Evolutionary conservation across 2,797 vertebrate genomes (phyloP).

Genomic region (Acipenser ruthenus): DNA sequence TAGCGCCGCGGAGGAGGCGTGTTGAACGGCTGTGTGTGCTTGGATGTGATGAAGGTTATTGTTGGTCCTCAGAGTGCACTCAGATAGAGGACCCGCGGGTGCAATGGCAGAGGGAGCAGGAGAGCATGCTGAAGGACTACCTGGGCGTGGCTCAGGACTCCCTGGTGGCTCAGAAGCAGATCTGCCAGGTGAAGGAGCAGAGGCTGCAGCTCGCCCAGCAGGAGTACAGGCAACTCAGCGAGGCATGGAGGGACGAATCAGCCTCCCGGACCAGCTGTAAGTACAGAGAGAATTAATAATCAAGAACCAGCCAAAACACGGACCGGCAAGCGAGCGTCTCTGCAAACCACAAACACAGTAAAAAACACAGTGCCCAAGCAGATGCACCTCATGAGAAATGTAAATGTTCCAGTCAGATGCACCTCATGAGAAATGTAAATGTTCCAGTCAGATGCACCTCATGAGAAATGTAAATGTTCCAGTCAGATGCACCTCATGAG

Average conservation of each 20-base stretch:
- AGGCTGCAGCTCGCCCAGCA: conserved; percentile 86
- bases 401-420: too few species aligned
- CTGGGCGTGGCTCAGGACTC: conserved; percentile 84
- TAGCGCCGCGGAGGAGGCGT: too few species aligned
- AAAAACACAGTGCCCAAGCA: not conserved
- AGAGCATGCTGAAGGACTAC: conserved; percentile 91
- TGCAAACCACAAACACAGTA: not conserved
- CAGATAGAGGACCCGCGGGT: conserved; percentile 93
- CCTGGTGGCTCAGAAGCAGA: conserved; percentile 85
- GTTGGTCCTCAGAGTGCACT: conserved; percentile 69
- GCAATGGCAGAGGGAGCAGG: conserved; percentile 90
- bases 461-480: too few species aligned
- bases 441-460: too few species aligned
- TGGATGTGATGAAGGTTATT: too few species aligned
- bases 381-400: too few species aligned
- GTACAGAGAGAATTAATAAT: conserved; percentile 36
- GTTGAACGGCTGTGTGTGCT: too few species aligned
- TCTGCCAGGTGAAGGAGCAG: conserved; percentile 95
- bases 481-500: too few species aligned
- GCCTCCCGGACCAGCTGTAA: conserved; percentile 91
- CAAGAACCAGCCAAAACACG: not conserved
- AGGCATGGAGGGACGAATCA: conserved; percentile 86
- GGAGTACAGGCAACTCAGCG: conserved; percentile 82
- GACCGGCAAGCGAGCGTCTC: too few species aligned
- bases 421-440: too few species aligned